Base-by-base conservation (phyloP, 2,888 invertebrate genomes). In the Halictus quadricinctus region DNA sequence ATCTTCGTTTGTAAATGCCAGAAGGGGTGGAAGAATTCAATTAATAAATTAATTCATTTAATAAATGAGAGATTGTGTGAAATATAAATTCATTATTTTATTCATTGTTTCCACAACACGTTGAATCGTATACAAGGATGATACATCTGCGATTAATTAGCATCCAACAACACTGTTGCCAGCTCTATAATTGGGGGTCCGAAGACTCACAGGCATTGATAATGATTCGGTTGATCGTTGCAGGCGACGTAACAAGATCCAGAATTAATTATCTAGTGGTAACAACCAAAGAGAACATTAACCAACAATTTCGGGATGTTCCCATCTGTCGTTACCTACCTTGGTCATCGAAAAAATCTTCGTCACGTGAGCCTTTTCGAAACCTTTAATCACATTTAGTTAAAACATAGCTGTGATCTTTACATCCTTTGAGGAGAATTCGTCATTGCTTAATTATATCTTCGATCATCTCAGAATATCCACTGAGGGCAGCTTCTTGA, bases 251-350 rank as follows among this genome's bases (percentile, higher is more conserved):
- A 83, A 50, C 94, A 94, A 18, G 88, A 88, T 2, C 95, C 95
- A 70, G 94, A 94, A 76, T 95, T 92, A 74, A 93, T 94, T 72
- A 93, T 91, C 94, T 94, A 93, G 94, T 94, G 94, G 94, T 94
- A 94, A 94, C 94, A 94, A 94, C 94, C 94, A 94, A 94, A 94
- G 94, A 94, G 94, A 94, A 94, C 94, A 94, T 93, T 93, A 92
- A 83, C 90, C 85, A 86, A 86, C 85, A 91, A 85, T 88, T 90
- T 25, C 46, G 76, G 83, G 86, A 83, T 90, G 94, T 93, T 93
- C 94, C 92, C 94, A 92, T 93, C 92, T 93, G 94, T 93, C 92
- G 94, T 94, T 94, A 94, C 94, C 94, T 93, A 94, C 94, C 93
- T 95, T 94, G 25, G 89, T 85, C 7, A 90, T 88, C 8, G 90